Evolutionary conservation across 2,113 vertebrate species (phyloP).

Genomic region (Mirza zaza): DNA sequence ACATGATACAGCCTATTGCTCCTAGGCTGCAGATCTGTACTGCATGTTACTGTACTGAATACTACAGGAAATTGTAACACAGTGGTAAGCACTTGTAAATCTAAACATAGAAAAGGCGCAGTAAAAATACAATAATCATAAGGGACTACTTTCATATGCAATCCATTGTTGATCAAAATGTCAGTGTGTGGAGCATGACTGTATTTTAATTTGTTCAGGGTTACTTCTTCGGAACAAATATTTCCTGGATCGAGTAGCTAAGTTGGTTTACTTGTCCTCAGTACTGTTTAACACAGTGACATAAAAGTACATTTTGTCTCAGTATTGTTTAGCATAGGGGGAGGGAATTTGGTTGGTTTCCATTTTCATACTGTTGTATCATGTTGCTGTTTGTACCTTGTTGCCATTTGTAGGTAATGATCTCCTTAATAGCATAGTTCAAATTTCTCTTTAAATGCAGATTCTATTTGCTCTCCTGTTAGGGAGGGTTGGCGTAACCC

Average conservation of each 20-base stretch:
- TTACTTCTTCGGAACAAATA: not conserved
- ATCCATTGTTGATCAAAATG: not conserved
- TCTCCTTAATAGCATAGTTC: not conserved
- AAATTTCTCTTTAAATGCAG: not conserved
- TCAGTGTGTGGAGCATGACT: not conserved
- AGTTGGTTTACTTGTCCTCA: not conserved
- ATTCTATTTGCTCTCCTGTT: not conserved
- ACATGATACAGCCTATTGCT: not conserved
- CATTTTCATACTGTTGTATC: not conserved
- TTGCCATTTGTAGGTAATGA: not conserved
- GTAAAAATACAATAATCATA: not conserved
- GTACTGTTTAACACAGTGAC: not conserved
- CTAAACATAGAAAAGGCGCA: not conserved
- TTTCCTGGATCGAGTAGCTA: not conserved
- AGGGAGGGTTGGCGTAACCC: not conserved
- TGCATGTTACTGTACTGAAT: not conserved
- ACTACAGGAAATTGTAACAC: not conserved
- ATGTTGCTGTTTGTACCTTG: not conserved
- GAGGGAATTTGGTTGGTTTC: not conserved
- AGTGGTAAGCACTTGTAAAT: not conserved
- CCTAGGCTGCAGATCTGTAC: not conserved
- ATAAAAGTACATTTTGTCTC: not conserved
- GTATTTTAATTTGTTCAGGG: not conserved
- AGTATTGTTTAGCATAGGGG: not conserved
- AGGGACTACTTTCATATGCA: not conserved